These are phyloP conservation scores for Uropsilus gracilis DNA, from an alignment of 2,113 vertebrate species.

Conservation along the genomic window DNA sequence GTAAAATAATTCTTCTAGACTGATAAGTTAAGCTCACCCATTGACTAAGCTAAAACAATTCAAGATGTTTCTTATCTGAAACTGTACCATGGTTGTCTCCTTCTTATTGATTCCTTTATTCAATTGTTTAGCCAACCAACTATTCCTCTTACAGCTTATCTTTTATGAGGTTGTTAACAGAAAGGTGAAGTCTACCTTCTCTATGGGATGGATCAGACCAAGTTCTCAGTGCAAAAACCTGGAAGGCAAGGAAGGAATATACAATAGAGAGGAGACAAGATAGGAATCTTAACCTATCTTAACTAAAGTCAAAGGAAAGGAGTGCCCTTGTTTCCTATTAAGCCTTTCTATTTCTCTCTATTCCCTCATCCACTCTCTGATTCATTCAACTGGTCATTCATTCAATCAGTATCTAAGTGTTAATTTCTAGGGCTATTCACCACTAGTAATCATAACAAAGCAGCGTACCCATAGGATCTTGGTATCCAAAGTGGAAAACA, in stretches of 20 bases:
- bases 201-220: not conserved
- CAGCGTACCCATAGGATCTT: not conserved
- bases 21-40: not conserved
- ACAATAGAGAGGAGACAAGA: not conserved
- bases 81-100: too few relatives aligned
- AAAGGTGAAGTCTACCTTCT: not conserved
- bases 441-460: not conserved
- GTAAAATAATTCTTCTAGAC: not conserved
- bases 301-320: not conserved
- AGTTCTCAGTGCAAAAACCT: not conserved
- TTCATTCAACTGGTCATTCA: not conserved
- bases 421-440: not conserved
- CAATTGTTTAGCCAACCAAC: not conserved
- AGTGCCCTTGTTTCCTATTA: not conserved
- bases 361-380: not conserved
- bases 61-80: constrained; percentile 3
- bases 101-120: not conserved
- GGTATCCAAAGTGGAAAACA: not conserved
- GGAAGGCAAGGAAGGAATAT: not conserved
- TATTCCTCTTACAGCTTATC: not conserved
- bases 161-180: not conserved
- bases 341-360: not conserved
- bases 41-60: not conserved
- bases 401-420: not conserved
- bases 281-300: not conserved